Base-by-base conservation (phyloP, 30 jellyfish, hydroid and myxozoan genomes). In the Pelagia noctiluca region DNA sequence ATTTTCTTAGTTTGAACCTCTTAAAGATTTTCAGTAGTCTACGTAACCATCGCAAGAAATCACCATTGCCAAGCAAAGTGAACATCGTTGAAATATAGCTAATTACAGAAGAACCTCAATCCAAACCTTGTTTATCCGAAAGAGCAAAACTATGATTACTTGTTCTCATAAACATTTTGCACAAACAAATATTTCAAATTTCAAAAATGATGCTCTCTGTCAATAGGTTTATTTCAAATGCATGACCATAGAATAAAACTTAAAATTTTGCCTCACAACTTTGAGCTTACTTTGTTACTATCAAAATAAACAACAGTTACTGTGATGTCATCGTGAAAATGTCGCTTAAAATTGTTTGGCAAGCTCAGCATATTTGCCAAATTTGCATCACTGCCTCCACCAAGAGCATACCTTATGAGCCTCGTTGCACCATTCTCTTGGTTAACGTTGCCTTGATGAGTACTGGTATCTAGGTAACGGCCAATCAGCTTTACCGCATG, bases 251-350 rank as follows among this genome's bases (percentile, higher is more conserved):
- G 8, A 64, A 23, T 24, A 28, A 64, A 28, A 32, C 29, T 10
- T 25, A 10, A 23, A 61, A 23, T 21, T 70, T 23, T 22, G 34
- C 69, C 12, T 48, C 49, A 86, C 42, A 86, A 84, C 24, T 86
- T 86, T 8, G 90, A 65, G 3, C 13, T 8, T 0, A 53, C 64
- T 5, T 24, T 38, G 2, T 25, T 69, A 36, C 76, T 54, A 30
- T 69, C 50, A 38, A 93, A 83, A 72, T 73, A 93, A 31, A 93
- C 83, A 31, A 93, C 94, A 10, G 98, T 93, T 28, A 93, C 97
- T 10, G 98, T 80, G 48, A 93, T 93, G 52, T 93, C 98, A 71
- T 93, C 98, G 50, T 93, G 98, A 82, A 75, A 80, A 79, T 93
- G 77, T 19, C 98, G 89, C 70, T 93, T 93, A 32, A 38, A 63